Conservation (phyloP, 2,113 vertebrate species). For the Pao palembangensis region DNA sequence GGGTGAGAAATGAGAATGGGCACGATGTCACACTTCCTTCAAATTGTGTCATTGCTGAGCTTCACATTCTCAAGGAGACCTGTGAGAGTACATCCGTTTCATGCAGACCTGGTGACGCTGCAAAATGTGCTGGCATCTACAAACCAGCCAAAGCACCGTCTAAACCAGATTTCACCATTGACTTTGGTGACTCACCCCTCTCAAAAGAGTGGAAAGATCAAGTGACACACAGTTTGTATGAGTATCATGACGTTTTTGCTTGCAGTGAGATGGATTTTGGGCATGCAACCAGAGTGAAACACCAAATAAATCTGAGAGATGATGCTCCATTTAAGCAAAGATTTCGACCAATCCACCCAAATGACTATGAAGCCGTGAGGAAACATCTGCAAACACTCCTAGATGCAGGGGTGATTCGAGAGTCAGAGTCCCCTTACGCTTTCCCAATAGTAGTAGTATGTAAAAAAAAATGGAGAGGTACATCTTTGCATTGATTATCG, state of each 20-base stretch:
- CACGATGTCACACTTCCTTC: not conserved
- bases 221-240: not conserved
- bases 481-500: not conserved
- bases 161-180: not conserved
- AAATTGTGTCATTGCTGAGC: slow-evolving; percentile 3
- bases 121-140: not conserved
- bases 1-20: not conserved
- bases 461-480: not conserved
- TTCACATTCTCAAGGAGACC: too few species aligned
- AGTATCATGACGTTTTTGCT: not conserved
- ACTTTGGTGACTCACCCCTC: not conserved
- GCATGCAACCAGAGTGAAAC: not conserved
- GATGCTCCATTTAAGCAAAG: not conserved
- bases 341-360: not conserved
- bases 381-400: not conserved
- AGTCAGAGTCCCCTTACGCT: not conserved
- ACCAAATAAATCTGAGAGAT: not conserved
- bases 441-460: not conserved
- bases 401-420: not conserved
- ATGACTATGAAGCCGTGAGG: not conserved
- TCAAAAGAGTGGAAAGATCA: slow-evolving; percentile 1
- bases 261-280: not conserved
- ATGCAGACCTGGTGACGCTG: too few species aligned
- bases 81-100: too few species aligned
- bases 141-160: not conserved